These are phyloP conservation scores for Coelinius sp. DNA, from an alignment of 2,888 invertebrate genomes.

Conservation along the genomic window DNA sequence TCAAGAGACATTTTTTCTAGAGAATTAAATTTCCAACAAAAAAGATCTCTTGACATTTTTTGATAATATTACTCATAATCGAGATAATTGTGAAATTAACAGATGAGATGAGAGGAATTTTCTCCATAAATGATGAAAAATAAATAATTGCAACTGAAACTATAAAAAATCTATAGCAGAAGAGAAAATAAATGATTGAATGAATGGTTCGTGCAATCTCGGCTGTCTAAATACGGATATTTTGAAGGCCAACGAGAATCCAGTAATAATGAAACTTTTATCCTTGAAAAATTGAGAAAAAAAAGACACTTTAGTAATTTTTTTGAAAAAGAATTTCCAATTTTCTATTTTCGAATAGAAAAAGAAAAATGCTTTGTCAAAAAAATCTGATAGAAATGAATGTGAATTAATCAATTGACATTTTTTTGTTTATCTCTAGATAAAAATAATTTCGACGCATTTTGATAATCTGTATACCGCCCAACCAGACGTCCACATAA, in stretches of 20 bases:
- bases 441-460: neutral
- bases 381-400: too few relatives aligned
- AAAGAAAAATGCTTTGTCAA: too few relatives aligned
- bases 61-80: too few relatives aligned
- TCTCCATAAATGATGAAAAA: too few relatives aligned
- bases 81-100: too few relatives aligned
- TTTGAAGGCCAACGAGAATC: neutral
- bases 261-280: neutral
- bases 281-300: neutral
- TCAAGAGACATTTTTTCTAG: too few relatives aligned
- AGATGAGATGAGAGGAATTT: too few relatives aligned
- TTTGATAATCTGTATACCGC: neutral
- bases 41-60: too few relatives aligned
- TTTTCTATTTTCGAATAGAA: neutral
- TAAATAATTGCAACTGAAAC: too few relatives aligned
- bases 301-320: too few relatives aligned
- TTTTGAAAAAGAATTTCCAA: neutral
- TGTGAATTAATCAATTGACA: too few relatives aligned
- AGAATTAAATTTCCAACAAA: too few relatives aligned
- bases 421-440: neutral
- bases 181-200: neutral
- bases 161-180: neutral
- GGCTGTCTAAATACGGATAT: neutral
- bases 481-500: constrained; percentile 11
- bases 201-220: neutral